These are phyloP conservation scores for Polypedilum vanderplanki DNA, from an alignment of 1,140 invertebrate genomes.

Conservation along the genomic window DNA sequence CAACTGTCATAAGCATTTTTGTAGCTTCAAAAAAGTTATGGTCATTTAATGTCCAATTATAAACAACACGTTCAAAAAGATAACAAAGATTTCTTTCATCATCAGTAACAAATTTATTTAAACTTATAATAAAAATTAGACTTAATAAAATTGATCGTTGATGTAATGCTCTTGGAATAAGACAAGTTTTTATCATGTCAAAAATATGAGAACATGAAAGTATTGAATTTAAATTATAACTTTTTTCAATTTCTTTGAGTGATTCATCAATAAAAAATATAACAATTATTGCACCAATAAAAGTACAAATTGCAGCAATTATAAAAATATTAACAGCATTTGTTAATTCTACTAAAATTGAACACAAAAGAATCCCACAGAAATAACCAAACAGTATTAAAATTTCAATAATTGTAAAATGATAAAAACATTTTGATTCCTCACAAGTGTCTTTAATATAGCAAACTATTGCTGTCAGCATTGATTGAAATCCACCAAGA, in stretches of 20 bases:
- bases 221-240: constrained; percentile 41
- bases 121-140: constrained; percentile 48
- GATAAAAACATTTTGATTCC: background rate
- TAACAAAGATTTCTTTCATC: constrained; percentile 51
- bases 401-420: background rate
- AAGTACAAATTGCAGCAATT: background rate
- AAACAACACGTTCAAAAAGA: constrained; percentile 55
- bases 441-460: background rate
- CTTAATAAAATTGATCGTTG: constrained; percentile 52
- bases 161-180: constrained; percentile 52
- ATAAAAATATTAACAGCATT: background rate
- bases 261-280: background rate
- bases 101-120: constrained; percentile 51
- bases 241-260: background rate
- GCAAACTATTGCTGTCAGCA: background rate
- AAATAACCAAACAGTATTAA: background rate
- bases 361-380: background rate
- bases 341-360: background rate
- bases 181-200: constrained; percentile 53
- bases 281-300: background rate
- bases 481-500: background rate
- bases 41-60: constrained; percentile 57
- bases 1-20: constrained; percentile 45
- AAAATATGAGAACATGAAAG: constrained; percentile 51
- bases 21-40: constrained; percentile 50